Conservation (phyloP, 2,113 vertebrate species). For the Muntiacus muntjak region DNA sequence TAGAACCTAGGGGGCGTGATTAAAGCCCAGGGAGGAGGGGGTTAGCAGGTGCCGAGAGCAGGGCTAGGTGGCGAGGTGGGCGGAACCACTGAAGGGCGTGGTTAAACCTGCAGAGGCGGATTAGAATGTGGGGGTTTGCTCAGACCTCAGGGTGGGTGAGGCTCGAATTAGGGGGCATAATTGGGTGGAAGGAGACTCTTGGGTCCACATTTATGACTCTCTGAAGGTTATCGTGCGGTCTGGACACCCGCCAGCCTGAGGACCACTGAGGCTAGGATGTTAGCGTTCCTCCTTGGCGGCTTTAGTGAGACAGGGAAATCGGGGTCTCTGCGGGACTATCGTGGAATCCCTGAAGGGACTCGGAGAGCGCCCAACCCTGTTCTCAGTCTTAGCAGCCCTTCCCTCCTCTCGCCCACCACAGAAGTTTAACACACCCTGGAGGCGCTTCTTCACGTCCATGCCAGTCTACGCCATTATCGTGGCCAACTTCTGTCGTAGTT, state of each 20-base stretch:
- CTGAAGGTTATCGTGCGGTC: neutral
- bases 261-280: neutral
- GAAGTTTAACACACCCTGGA: conserved; percentile 94
- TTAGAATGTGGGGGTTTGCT: neutral
- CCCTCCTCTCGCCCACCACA: conserved; percentile 47
- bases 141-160: neutral
- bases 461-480: conserved; percentile 94
- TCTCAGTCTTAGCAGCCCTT: neutral
- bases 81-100: neutral
- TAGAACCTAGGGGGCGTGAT: neutral
- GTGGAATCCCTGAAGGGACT: neutral
- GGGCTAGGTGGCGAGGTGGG: too few relatives aligned
- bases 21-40: rapidly evolving
- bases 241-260: neutral
- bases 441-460: conserved; percentile 93
- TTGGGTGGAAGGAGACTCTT: neutral
- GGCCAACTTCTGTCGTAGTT: conserved; percentile 93
- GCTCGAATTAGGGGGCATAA: neutral
- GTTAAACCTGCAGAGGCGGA: neutral
- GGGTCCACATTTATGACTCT: neutral
- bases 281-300: neutral
- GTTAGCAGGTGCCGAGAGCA: too few relatives aligned
- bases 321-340: neutral
- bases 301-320: neutral
- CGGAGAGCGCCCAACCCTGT: too few relatives aligned